Conservation (phyloP, 2,797 vertebrate species). For the Adelosebastes latens region DNA sequence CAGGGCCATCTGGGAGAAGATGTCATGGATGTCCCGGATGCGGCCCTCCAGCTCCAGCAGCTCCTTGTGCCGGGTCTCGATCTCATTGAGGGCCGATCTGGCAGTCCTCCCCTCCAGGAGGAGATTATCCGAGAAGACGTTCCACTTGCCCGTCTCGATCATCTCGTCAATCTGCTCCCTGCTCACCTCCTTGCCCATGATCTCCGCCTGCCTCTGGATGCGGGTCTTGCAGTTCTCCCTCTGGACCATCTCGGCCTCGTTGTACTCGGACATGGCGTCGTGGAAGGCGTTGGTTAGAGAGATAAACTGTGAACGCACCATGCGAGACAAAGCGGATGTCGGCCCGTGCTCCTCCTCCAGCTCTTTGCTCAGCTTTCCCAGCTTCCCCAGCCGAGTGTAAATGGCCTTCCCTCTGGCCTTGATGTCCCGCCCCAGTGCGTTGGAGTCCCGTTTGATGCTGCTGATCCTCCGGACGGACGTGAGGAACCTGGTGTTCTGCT, state of each 20-base stretch:
- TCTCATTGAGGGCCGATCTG: slow-evolving; percentile 90
- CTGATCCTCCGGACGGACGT: slow-evolving; percentile 95
- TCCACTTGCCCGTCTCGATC: slow-evolving; percentile 96
- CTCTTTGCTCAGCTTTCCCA: slow-evolving; percentile 82
- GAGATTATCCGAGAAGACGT: slow-evolving; percentile 93
- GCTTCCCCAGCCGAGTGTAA: slow-evolving; percentile 86
- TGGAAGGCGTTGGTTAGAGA: slow-evolving; percentile 88
- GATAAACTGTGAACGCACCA: slow-evolving; percentile 85
- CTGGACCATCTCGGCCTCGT: slow-evolving; percentile 91
- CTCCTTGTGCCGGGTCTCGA: slow-evolving; percentile 95
- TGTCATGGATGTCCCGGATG: slow-evolving; percentile 91
- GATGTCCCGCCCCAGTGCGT: slow-evolving; percentile 91
- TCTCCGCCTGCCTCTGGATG: slow-evolving; percentile 96
- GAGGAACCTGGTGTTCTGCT: slow-evolving; percentile 94
- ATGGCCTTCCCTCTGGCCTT: slow-evolving; percentile 89
- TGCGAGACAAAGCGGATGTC: slow-evolving; percentile 85
- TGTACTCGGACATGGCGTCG: slow-evolving; percentile 90
- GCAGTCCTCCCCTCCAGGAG: slow-evolving; percentile 88
- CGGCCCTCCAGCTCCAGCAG: slow-evolving; percentile 92
- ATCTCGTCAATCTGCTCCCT: slow-evolving; percentile 94
- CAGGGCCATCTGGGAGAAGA: slow-evolving; percentile 93
- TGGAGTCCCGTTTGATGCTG: slow-evolving; percentile 97
- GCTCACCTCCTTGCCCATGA: slow-evolving; percentile 94
- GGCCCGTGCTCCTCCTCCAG: slow-evolving; percentile 83
- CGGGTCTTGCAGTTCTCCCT: slow-evolving; percentile 95